A percentile compares a stretch with the other conserved stretches of the same genome.
Conservation (phyloP, 2,797 vertebrate species). For the Spea hammondii region DNA sequence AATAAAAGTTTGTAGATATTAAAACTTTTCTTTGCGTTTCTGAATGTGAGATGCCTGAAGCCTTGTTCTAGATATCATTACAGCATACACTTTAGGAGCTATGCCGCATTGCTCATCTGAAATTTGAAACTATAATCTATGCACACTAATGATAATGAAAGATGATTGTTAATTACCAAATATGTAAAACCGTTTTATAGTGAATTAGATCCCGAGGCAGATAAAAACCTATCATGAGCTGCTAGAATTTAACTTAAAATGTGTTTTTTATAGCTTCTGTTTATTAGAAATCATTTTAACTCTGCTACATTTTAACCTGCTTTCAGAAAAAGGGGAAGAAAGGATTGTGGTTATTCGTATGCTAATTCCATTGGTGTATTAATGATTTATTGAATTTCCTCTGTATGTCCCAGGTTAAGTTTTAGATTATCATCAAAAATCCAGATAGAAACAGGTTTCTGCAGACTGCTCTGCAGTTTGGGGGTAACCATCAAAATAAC, state of each 20-base stretch:
- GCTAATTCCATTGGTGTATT: no score
- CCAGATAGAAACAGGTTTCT: no score
- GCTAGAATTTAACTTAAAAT: constrained; percentile 23
- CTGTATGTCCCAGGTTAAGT: no score
- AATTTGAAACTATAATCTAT: constrained; percentile 40
- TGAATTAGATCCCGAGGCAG: constrained; percentile 46
- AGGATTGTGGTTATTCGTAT: no score
- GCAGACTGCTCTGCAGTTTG: no score
- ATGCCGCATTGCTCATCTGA: constrained; percentile 42
- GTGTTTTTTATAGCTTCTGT: not conserved
- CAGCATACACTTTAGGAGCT: constrained; percentile 30
- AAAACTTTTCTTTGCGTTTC: constrained; percentile 37
- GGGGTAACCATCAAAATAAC: no score
- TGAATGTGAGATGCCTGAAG: constrained; percentile 35
- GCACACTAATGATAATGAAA: constrained; percentile 49
- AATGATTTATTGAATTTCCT: no score
- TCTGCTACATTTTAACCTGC: no score
- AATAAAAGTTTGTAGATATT: constrained; percentile 35
- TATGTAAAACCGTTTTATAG: constrained; percentile 47
- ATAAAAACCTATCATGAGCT: constrained; percentile 30
- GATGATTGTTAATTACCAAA: constrained; percentile 52
- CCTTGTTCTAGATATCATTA: constrained; percentile 45
- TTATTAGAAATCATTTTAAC: not conserved
- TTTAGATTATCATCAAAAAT: no score
- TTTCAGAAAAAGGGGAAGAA: no score